phyloP scores from a whole-genome alignment of 2,888 invertebrate species.

The Punctoribates punctum region DNA sequence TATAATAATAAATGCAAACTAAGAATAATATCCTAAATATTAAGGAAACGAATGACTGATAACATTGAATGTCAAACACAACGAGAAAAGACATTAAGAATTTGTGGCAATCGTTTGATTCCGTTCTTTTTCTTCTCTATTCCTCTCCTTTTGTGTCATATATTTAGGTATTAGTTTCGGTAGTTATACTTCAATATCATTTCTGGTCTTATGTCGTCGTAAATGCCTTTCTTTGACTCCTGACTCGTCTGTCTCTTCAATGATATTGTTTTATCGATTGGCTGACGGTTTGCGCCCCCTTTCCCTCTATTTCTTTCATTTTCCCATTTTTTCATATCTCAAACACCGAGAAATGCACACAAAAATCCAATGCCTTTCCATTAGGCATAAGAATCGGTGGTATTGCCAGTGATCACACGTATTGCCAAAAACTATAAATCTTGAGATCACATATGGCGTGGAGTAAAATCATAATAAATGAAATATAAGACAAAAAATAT shows the following conservation, averaged over 20 bases:
- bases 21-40: too few relatives aligned
- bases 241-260: constrained; percentile 16
- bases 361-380: background rate
- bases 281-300: background rate
- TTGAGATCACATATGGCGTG: constrained; percentile 29
- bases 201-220: constrained; percentile 1
- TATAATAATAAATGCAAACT: too few relatives aligned
- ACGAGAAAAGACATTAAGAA: constrained; percentile 24
- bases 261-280: constrained; percentile 35
- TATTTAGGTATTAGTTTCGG: constrained; percentile 24
- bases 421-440: constrained; percentile 25
- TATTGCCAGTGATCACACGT: background rate
- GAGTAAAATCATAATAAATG: constrained; percentile 21
- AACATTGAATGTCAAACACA: background rate
- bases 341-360: background rate
- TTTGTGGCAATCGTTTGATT: constrained; percentile 21
- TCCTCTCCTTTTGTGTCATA: constrained; percentile 5
- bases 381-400: background rate
- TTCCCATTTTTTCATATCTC: background rate
- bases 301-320: background rate
- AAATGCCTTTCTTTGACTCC: constrained; percentile 31
- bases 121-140: background rate
- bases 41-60: too few relatives aligned
- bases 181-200: constrained; percentile 35
- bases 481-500: constrained; percentile 11